Evolutionary conservation across 35 echinoderm and acorn worm species (phyloP).

Genomic region (Lytechinus variegatus): DNA sequence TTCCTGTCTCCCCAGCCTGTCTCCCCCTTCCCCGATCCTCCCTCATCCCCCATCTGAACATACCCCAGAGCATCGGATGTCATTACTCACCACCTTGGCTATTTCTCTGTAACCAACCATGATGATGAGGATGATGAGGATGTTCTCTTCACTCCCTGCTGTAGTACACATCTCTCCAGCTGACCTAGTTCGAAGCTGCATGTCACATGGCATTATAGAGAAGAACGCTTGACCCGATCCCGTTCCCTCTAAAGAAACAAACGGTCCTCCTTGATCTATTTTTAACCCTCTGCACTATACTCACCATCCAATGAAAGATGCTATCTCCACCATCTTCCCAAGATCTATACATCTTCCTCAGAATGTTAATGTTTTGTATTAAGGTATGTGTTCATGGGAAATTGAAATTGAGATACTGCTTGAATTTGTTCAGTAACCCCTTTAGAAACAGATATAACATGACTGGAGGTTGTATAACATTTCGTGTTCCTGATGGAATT

Average conservation of each 20-base stretch:
- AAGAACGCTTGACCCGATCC: neutral
- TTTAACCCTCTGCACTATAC: neutral
- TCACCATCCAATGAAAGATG: neutral
- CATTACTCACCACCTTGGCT: neutral
- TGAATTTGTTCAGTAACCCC: no score
- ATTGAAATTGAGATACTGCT: neutral
- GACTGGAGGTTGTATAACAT: no score
- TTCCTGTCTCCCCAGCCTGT: no score
- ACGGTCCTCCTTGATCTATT: neutral
- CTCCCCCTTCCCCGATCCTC: no score
- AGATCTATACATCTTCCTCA: neutral
- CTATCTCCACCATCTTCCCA: neutral
- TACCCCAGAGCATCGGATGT: neutral
- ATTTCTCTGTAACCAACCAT: neutral
- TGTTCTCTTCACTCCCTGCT: neutral
- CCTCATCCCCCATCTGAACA: neutral
- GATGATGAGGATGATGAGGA: neutral
- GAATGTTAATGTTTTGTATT: neutral
- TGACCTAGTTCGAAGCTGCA: neutral
- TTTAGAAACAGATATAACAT: no score
- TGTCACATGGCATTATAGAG: neutral
- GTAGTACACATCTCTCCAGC: neutral
- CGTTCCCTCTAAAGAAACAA: neutral
- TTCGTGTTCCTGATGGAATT: no score
- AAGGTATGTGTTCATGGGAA: neutral